Base-by-base conservation (phyloP, 2,113 vertebrate species). In the Oncorhynchus nerka region DNA sequence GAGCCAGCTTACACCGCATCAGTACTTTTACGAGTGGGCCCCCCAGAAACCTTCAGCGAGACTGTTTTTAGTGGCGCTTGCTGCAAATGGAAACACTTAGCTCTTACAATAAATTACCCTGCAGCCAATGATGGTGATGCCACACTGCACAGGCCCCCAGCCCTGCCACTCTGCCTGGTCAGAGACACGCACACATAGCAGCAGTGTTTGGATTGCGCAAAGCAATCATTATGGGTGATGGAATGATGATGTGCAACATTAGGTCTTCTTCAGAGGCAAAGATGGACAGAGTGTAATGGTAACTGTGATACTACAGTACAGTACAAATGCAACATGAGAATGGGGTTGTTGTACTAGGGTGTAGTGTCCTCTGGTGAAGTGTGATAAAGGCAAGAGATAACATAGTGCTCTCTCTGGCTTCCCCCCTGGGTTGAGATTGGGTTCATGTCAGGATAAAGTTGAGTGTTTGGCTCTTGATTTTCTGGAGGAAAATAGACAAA, bases 71-170 rank as follows among this genome's bases (percentile, higher is more conserved):
- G 92, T 93, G 92, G 90, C 92, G 85, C 82, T 84, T 73, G 78
- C 84, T 85, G 85, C 90, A 89, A 94, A 93, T 93, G 92, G 92
- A 94, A 94, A 92, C 88, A 92, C 90, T 92, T 91, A 88, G 84
- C 87, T 89, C 88, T 90, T 84, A 87, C 85, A 83, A 90, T 94
- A 92, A 92, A 94, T 92, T 91, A 92, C 85, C 84, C 84, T 55
- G 80, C 84, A 57, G 39, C 39, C 39, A 45, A 9, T 55, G 86
- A 67, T 16, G 81, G 82, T 77, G 84, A 90, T 91, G 90, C 87
- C 87, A 85, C 86, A 83, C 82, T 84, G 78, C 71, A 77, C n/a
- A 73, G 82, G 89, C 81, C 89, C 88, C 84, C 82, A 66, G 76
- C 73, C 75, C 71, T 48, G 71, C 71, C 51, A 39, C 74, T 77